Percentiles rank a stretch among this genome's conserved stretches.
These are phyloP conservation scores for Aleiodes alternator DNA, from an alignment of 2,888 invertebrate species.

Conservation along the genomic window DNA sequence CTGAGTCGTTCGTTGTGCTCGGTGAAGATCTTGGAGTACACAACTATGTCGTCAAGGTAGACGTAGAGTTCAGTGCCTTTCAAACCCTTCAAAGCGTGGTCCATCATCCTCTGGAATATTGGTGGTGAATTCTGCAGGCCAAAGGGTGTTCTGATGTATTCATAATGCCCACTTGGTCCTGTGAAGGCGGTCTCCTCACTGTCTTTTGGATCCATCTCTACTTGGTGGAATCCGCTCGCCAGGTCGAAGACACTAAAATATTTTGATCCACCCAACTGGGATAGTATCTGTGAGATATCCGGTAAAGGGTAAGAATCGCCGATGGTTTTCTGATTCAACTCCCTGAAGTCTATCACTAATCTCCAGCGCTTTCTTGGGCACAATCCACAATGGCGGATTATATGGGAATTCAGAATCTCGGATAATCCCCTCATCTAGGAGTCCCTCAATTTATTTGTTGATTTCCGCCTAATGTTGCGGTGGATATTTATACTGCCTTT, in stretches of 20 bases:
- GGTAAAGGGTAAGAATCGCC: constrained; percentile 55
- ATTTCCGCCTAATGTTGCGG: constrained; percentile 3
- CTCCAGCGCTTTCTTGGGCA: constrained; percentile 53
- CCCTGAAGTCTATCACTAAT: constrained; percentile 56
- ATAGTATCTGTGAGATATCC: constrained; percentile 54
- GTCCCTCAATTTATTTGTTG: background rate
- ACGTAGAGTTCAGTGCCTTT: constrained; percentile 42
- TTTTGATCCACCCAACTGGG: constrained; percentile 51
- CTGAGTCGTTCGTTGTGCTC: too few species aligned
- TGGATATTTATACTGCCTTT: constrained; percentile 1
- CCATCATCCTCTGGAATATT: constrained; percentile 41
- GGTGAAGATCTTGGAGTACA: constrained; percentile 7
- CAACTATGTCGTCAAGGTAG: constrained; percentile 26
- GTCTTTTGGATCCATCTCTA: constrained; percentile 38
- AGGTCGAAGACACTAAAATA: constrained; percentile 56
- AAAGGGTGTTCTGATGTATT: constrained; percentile 43
- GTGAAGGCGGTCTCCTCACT: constrained; percentile 49
- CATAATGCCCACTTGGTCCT: constrained; percentile 33
- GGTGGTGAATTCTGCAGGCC: constrained; percentile 40
- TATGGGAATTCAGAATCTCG: constrained; percentile 50
- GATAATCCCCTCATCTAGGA: background rate
- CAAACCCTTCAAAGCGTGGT: constrained; percentile 18
- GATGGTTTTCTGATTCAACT: constrained; percentile 55
- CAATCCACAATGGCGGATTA: constrained; percentile 52
- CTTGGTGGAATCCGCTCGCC: constrained; percentile 54